A percentile compares a stretch with the other conserved stretches of the same genome.
phyloP scores from a whole-genome alignment of 64 coral and sea anemone species.

The Stichodactyla mertensii region DNA sequence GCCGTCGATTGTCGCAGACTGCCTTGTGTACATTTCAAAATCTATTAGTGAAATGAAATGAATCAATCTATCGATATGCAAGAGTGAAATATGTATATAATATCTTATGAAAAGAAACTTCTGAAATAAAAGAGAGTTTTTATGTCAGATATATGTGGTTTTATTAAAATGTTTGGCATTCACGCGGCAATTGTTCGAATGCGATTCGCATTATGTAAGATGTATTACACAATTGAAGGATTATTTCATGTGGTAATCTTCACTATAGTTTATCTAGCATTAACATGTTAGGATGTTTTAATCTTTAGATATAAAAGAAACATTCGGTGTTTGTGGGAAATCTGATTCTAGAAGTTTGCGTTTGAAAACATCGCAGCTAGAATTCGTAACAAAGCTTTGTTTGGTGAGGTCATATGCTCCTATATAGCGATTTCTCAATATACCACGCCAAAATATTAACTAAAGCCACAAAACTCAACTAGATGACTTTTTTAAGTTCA shows the following conservation, averaged over 20 bases:
- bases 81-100: not conserved
- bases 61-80: not conserved
- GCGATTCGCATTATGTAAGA: not conserved
- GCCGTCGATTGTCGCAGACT: not conserved
- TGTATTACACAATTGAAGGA: not conserved
- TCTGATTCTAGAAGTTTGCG: not conserved
- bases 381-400: not conserved
- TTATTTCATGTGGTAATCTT: not conserved
- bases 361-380: not conserved
- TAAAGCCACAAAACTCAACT: not conserved
- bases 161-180: not conserved
- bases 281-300: not conserved
- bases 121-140: not conserved
- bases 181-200: not conserved
- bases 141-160: not conserved
- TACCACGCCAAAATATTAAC: not conserved
- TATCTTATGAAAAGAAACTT: not conserved
- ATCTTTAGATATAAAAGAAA: not conserved
- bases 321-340: not conserved
- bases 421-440: not conserved
- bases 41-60: not conserved
- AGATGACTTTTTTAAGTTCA: not conserved
- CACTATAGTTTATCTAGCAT: not conserved
- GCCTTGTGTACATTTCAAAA: conserved; percentile 1
- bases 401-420: not conserved